Base-by-base conservation (phyloP, 2,797 vertebrate genomes). In the Oreortyx pictus region DNA sequence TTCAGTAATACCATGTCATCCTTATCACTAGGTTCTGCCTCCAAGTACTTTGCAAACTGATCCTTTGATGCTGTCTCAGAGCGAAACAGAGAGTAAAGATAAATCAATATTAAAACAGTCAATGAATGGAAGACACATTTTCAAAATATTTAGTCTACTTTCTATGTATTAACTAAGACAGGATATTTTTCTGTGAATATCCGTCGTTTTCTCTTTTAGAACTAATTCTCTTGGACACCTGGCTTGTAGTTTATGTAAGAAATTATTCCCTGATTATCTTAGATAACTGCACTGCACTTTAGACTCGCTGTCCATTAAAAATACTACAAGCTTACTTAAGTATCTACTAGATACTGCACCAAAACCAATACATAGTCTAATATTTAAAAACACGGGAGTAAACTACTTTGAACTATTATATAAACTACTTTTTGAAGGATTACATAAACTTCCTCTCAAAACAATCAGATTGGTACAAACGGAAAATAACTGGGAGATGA, bases 1-100 rank as follows among this genome's bases (percentile, higher is more conserved):
- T 98, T 98, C 88, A 99, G 95, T 41, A 99, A 94, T 23, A 98
- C 97, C 97, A 99, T 96, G 91, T 98, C 97, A 86, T 99, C 98
- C 84, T 96, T 98, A 73, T 99, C 98, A 75, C 97, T 93, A 25
- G 91, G 82, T 54, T 98, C 98, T 1, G 44, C 71, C 49, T 98
- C 98, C 77, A 94, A 83, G 62, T 87, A 82, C 31, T 91, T 95
- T 27, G 93, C 92, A 46, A 96, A 74, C 14, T 82, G 92, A 82
- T 98, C 97, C 68, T 97, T 97, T 43, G 94, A 92, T 82, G 97
- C 98, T 98, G 76, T 88, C 3, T 65, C 94, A 89, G 85, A 90
- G 87, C 43, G 92, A 83, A 9, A 54, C 47, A 37, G 22, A 82
- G 29, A 88, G 33, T 29, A 6, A 35, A 82, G 47, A 81, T 9